phyloP scores from a whole-genome alignment of 2,113 vertebrate species.

The Nycticebus coucang region DNA sequence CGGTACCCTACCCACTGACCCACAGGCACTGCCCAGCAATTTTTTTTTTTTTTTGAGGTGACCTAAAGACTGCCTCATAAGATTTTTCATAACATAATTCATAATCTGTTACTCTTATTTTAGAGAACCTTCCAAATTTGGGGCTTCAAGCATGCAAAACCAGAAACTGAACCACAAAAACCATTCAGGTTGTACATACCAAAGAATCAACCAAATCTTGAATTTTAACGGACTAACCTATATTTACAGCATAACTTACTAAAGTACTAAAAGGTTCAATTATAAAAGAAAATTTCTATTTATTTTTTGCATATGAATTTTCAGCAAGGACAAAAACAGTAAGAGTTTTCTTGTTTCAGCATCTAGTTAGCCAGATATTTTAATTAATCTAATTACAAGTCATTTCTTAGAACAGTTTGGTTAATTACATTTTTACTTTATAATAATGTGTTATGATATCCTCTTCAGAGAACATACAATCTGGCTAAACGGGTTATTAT shows the following conservation, averaged over 20 bases:
- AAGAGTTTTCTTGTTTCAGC: conserved; percentile 1
- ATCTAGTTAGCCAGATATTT: conserved; percentile 14
- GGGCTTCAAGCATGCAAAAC: conserved; percentile 37
- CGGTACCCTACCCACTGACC: too few species aligned
- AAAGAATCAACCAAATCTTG: conserved; percentile 46
- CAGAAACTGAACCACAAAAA: conserved; percentile 49
- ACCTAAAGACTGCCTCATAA: conserved; percentile 24
- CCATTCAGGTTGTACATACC: neutral
- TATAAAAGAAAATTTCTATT: conserved; percentile 17
- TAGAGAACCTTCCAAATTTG: conserved; percentile 22
- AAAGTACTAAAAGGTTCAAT: neutral
- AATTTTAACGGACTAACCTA: neutral
- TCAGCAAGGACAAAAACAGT: conserved; percentile 30
- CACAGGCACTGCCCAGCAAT: neutral
- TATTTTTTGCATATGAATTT: conserved; percentile 20
- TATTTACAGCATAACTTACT: neutral
- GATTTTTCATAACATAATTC: conserved; percentile 32
- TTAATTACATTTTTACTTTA: conserved; percentile 50
- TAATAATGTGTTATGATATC: neutral
- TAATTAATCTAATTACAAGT: conserved; percentile 25
- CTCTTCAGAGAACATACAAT: conserved; percentile 12
- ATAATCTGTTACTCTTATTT: conserved; percentile 31
- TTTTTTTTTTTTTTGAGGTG: neutral
- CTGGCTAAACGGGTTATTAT: neutral
- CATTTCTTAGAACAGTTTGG: neutral